A percentile compares a stretch with the other conserved stretches of the same genome.
Evolutionary conservation across 2,797 vertebrate species (phyloP).

Genomic region (Psittacula echo): DNA sequence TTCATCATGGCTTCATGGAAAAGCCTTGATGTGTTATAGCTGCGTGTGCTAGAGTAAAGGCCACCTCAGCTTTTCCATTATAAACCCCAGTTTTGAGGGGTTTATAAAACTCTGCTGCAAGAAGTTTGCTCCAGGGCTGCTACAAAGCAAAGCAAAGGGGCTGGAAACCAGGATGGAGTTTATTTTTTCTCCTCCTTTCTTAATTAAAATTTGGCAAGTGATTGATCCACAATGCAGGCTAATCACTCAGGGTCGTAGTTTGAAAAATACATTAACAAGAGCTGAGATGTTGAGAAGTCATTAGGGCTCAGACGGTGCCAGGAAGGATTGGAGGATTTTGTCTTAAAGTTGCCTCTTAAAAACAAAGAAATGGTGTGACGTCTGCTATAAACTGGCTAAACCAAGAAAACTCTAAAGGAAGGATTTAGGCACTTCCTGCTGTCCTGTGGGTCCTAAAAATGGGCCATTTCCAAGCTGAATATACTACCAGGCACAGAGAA

Average conservation of each 20-base stretch:
- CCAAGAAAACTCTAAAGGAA: constrained; percentile 26
- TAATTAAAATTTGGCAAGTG: constrained; percentile 78
- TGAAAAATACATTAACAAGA: constrained; percentile 71
- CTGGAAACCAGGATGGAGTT: constrained; percentile 64
- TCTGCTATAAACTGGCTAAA: constrained; percentile 51
- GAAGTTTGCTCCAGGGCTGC: constrained; percentile 71
- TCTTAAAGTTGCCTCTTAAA: constrained; percentile 67
- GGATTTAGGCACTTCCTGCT: constrained; percentile 55
- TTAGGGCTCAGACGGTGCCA: constrained; percentile 67
- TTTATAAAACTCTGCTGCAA: constrained; percentile 74
- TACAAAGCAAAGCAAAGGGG: constrained; percentile 66
- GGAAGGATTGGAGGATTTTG: constrained; percentile 60
- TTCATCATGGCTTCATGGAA: constrained; percentile 75
- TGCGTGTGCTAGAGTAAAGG: constrained; percentile 63
- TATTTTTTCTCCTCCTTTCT: constrained; percentile 69
- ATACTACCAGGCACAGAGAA: neutral
- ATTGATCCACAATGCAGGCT: constrained; percentile 71
- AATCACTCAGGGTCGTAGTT: constrained; percentile 68
- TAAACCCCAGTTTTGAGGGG: constrained; percentile 74
- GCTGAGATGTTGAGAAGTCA: constrained; percentile 53
- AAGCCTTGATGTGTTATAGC: constrained; percentile 77
- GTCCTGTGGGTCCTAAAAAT: constrained; percentile 32
- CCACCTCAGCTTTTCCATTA: constrained; percentile 78
- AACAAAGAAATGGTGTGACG: neutral
- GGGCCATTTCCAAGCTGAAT: constrained; percentile 7